A percentile compares a stretch with the other conserved stretches of the same genome.
phyloP scores from a whole-genome alignment of 2,113 vertebrate genomes.

The Anas platyrhynchos region DNA sequence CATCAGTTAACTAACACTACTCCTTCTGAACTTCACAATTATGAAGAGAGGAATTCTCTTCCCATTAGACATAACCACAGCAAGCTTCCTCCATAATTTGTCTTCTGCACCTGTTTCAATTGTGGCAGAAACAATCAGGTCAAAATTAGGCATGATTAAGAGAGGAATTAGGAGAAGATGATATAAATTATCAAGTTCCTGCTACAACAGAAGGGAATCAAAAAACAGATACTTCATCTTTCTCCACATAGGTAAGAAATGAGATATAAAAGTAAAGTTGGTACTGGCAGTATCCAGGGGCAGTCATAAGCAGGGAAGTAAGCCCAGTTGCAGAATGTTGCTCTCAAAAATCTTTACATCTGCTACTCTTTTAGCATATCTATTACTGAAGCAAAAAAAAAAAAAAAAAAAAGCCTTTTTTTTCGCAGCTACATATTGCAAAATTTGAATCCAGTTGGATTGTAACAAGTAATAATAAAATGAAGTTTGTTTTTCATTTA shows the following conservation, averaged over 20 bases:
- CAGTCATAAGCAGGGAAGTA: background rate
- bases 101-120: background rate
- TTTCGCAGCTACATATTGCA: background rate
- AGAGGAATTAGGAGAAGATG: background rate
- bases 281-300: background rate
- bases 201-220: background rate
- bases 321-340: background rate
- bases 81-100: background rate
- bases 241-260: rapidly evolving
- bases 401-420: background rate
- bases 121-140: background rate
- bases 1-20: background rate
- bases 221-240: background rate
- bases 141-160: background rate
- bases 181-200: background rate
- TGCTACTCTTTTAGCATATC: background rate
- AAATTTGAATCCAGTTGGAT: background rate
- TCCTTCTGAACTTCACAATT: background rate
- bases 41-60: background rate
- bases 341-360: background rate
- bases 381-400: background rate
- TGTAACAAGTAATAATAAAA: background rate
- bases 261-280: background rate
- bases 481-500: background rate
- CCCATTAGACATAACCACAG: background rate